These are phyloP conservation scores for Drosophila parabipectinata DNA, from an alignment of 1,140 invertebrate genomes.

Conservation along the genomic window DNA sequence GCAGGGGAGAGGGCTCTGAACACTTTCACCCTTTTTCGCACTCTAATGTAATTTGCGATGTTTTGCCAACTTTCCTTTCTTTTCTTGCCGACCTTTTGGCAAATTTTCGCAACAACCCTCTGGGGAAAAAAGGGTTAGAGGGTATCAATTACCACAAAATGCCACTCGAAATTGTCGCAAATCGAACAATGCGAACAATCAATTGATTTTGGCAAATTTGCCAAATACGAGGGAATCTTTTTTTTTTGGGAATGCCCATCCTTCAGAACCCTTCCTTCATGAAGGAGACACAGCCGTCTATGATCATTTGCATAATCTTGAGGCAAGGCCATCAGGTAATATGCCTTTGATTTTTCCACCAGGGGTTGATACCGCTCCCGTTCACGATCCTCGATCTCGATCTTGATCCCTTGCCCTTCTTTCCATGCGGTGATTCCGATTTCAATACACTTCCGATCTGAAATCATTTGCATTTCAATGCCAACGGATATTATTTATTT, in stretches of 20 bases:
- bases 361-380: conserved; percentile 33
- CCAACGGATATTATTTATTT: conserved; percentile 62
- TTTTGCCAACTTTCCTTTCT: conserved; percentile 45
- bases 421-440: conserved; percentile 13
- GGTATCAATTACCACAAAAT: conserved; percentile 60
- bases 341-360: conserved; percentile 5
- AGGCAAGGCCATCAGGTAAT: conserved; percentile 18
- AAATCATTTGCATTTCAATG: conserved; percentile 61
- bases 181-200: conserved; percentile 52
- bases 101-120: conserved; percentile 31
- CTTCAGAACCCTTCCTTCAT: conserved; percentile 1
- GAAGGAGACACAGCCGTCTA: background rate
- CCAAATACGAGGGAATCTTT: conserved; percentile 23
- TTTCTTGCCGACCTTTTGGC: conserved; percentile 6
- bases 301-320: conserved; percentile 52
- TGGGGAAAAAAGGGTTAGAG: background rate
- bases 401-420: conserved; percentile 23
- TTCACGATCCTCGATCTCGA: conserved; percentile 44
- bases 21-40: conserved; percentile 37
- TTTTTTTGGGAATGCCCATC: background rate
- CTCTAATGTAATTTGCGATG: conserved; percentile 3
- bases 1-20: conserved; percentile 11
- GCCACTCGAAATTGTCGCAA: conserved; percentile 54
- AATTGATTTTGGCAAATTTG: conserved; percentile 61
- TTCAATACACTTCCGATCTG: conserved; percentile 56